phyloP scores from a whole-genome alignment of 1,140 invertebrate species.

The Atta texana region DNA sequence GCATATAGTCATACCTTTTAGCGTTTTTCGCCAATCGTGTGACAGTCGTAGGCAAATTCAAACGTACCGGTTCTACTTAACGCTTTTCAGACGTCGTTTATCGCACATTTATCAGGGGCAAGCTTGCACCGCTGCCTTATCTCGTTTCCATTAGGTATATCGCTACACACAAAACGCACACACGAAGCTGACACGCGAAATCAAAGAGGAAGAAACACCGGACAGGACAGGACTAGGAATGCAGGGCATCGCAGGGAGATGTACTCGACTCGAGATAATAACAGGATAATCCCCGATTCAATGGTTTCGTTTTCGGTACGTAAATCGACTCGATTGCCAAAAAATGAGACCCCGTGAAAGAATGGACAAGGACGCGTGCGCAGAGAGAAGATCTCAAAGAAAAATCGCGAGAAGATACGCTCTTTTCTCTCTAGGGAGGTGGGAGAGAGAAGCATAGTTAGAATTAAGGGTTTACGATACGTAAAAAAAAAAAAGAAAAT shows the following conservation, averaged over 20 bases:
- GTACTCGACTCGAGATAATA: constrained; percentile 19
- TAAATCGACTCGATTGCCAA: not conserved
- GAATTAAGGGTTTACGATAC: constrained; percentile 27
- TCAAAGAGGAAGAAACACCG: not conserved
- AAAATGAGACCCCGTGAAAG: not conserved
- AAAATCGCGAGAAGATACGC: not conserved
- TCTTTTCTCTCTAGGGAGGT: not conserved
- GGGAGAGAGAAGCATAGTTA: constrained; percentile 14
- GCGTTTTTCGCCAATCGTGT: constrained; percentile 40
- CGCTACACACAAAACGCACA: constrained; percentile 25
- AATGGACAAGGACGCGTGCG: not conserved
- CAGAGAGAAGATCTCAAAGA: not conserved
- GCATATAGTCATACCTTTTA: constrained; percentile 30
- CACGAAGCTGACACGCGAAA: not conserved
- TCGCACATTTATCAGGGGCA: constrained; percentile 54
- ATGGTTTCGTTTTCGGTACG: not conserved
- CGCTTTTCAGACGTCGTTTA: constrained; percentile 53
- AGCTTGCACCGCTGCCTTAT: constrained; percentile 69
- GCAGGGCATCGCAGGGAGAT: not conserved
- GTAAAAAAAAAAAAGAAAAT: not conserved
- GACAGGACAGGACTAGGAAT: not conserved
- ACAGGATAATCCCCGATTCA: not conserved
- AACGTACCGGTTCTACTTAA: constrained; percentile 48
- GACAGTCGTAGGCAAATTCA: not conserved
- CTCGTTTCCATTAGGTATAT: constrained; percentile 44